Base-by-base conservation (phyloP, 2,797 vertebrate genomes). In the Lemur catta region DNA sequence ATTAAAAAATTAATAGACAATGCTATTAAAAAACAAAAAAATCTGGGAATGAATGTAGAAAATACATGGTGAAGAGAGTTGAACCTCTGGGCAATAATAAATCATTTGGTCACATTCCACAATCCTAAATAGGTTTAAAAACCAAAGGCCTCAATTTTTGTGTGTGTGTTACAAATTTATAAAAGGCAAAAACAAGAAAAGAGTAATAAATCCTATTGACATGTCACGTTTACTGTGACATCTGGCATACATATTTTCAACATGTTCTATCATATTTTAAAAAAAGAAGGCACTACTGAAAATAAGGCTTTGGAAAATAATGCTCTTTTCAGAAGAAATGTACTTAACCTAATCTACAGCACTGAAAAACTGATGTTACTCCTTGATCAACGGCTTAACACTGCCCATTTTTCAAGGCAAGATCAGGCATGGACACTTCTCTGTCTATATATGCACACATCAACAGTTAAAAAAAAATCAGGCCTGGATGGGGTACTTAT, bases 321-420 rank as follows among this genome's bases (percentile, higher is more conserved):
- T n/a, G 46, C 61, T 94, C 89, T 71, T 92, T 89, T 88, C 74
- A 93, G 26, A 93, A 91, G 92, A 79, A 74, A 97, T 89, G 87
- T 18, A 41, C 41, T 82, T 89, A 95, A 55, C 41, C 69, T 89
- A 84, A 93, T 88, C n/a, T 80, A 28, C 26, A 97, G 78, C 28
- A 95, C 0, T 26, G 24, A 30, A 74, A 89, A 98, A 97, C 76
- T 96, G 74, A 4, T 96, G 93, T 95, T 95, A 87, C 30, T 67
- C 84, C 55, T 85, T 97, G 71, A 88, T 63, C 46, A 89, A 94
- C 24, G 57, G 33, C 52, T 93, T 91, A 86, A 35, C 28, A 88
- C 22, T 93, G 41, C 35, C 71, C 75, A 22, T 89, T 97, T 93
- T 89, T 95, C 95, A 98, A 94, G 85, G 55, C 59, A 97, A 93